phyloP scores from a whole-genome alignment of 2,113 vertebrate species.

The Neotragus moschatus region DNA sequence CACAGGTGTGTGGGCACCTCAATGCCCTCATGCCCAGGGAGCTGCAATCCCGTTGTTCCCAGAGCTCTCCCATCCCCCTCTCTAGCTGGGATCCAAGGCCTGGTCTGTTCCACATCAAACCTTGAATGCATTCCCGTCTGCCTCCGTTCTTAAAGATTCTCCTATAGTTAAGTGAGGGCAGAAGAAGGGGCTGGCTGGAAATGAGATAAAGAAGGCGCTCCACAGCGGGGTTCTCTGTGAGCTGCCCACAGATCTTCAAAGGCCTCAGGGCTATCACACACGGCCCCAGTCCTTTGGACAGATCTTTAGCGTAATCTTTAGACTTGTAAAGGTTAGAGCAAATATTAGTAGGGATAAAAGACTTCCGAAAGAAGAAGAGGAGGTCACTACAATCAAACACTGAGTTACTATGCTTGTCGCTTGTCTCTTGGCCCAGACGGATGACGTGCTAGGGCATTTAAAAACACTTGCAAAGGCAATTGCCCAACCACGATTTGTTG shows the following conservation, averaged over 20 bases:
- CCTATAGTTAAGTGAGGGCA: not conserved
- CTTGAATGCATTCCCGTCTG: not conserved
- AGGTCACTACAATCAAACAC: not conserved
- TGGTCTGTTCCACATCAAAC: not conserved
- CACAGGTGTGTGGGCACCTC: too few relatives aligned
- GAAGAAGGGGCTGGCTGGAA: not conserved
- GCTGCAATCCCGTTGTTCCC: not conserved
- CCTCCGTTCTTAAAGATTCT: not conserved
- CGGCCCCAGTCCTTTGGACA: not conserved
- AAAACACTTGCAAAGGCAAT: not conserved
- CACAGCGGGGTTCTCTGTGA: not conserved
- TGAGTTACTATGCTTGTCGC: not conserved
- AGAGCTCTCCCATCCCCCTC: not conserved
- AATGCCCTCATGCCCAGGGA: too few relatives aligned
- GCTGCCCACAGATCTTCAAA: not conserved
- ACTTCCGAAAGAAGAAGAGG: not conserved
- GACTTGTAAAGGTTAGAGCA: not conserved
- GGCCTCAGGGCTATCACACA: not conserved
- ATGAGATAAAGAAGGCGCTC: not conserved
- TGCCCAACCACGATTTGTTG: not conserved
- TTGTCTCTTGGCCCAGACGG: not conserved
- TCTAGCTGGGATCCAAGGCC: not conserved
- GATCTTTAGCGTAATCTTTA: slow-evolving; percentile 30
- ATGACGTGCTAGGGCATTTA: not conserved
- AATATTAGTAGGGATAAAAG: slow-evolving; percentile 16